Evolutionary conservation across 2,888 invertebrate genomes (phyloP).

Genomic region (Sphinx pinastri): DNA sequence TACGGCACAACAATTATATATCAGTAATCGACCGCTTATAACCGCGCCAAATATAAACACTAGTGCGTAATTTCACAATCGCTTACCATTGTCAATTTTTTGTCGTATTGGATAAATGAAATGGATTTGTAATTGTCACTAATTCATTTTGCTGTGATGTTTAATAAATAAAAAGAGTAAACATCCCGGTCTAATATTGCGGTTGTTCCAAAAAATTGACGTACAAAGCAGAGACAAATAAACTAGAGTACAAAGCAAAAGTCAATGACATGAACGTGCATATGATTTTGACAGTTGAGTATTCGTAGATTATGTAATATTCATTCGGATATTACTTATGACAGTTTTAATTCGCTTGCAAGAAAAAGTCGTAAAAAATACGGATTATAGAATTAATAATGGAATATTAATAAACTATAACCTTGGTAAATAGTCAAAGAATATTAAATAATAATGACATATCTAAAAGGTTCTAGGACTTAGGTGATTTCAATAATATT

Average conservation of each 20-base stretch:
- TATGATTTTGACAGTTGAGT: slow-evolving; percentile 27
- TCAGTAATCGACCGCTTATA: slow-evolving; percentile 1
- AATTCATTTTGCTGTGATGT: slow-evolving; percentile 37
- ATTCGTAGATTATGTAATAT: not conserved
- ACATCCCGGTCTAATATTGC: slow-evolving; percentile 31
- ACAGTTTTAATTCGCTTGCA: no score
- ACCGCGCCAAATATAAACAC: slow-evolving; percentile 30
- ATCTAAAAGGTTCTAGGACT: no score
- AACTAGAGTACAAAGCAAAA: not conserved
- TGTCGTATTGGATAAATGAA: slow-evolving; percentile 21
- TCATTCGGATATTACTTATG: not conserved
- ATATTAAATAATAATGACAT: no score
- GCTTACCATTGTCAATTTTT: slow-evolving; percentile 16
- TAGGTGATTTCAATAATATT: no score
- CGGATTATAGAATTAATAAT: no score
- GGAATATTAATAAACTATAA: no score
- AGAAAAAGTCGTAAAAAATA: no score
- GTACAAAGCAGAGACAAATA: no score
- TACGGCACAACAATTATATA: slow-evolving; percentile 28
- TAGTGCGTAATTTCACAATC: not conserved
- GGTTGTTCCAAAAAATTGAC: slow-evolving; percentile 30
- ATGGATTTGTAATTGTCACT: slow-evolving; percentile 24
- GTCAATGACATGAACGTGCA: slow-evolving; percentile 33
- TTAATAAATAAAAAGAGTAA: slow-evolving; percentile 38
- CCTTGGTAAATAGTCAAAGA: no score